A percentile compares a stretch with the other conserved stretches of the same genome.
phyloP scores from a whole-genome alignment of 2,797 vertebrate genomes.

The Pseudochromis fuscus region DNA sequence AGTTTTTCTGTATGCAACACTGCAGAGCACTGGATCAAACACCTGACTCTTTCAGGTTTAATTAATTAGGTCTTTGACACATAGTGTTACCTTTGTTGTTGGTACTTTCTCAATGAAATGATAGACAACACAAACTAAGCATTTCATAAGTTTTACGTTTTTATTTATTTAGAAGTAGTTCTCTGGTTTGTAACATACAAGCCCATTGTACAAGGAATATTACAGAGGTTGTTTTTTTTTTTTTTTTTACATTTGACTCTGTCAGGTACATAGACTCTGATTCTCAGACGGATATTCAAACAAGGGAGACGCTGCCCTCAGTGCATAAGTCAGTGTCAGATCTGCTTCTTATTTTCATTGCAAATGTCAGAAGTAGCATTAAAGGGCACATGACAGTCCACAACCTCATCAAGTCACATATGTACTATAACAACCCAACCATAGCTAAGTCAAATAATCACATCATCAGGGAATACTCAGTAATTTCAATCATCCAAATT shows the following conservation, averaged over 20 bases:
- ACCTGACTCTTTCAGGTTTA: neutral
- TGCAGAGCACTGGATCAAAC: neutral
- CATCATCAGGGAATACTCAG: slow-evolving; percentile 64
- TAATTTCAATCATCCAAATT: slow-evolving; percentile 55
- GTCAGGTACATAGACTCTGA: slow-evolving; percentile 51
- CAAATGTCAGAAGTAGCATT: slow-evolving; percentile 46
- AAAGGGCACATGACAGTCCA: slow-evolving; percentile 59
- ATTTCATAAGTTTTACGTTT: slow-evolving; percentile 41
- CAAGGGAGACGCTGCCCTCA: slow-evolving; percentile 26
- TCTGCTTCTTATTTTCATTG: slow-evolving; percentile 21
- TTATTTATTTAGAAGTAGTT: slow-evolving; percentile 80
- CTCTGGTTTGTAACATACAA: slow-evolving; percentile 78
- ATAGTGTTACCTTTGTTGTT: neutral
- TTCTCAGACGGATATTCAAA: slow-evolving; percentile 52
- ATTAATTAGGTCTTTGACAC: neutral
- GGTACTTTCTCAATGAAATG: neutral
- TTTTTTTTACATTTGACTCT: slow-evolving; percentile 70
- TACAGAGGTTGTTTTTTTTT: too few relatives aligned
- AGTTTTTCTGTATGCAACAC: too few relatives aligned
- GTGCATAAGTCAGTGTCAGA: slow-evolving; percentile 34
- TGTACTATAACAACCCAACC: slow-evolving; percentile 57
- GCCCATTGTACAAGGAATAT: slow-evolving; percentile 76
- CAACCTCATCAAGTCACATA: slow-evolving; percentile 46
- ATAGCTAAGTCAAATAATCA: slow-evolving; percentile 56
- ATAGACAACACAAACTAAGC: neutral